Evolutionary conservation across 2,797 vertebrate species (phyloP), one percentile per base, ranked within the genome.

Genomic region (Prionace glauca): DNA sequence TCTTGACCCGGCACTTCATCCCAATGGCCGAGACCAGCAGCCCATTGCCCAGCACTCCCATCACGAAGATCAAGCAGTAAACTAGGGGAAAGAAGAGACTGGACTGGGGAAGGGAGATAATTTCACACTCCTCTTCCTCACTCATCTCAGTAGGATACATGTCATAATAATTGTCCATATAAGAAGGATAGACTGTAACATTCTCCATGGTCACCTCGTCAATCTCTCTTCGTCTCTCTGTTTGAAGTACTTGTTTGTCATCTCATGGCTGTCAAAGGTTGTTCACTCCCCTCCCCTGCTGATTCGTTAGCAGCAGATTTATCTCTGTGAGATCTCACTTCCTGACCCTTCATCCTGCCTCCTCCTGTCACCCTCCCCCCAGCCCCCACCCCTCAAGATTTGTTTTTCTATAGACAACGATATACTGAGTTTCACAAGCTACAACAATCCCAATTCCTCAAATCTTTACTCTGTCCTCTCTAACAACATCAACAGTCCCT

Each of bases 1-100:
- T 97, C 96, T 96, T 96, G 96, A 97, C 74, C 22, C 95, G 95
- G 5, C 14, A 96, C 96, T 97, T 98, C 96, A 97, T 97, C 92
- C 96, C 95, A 96, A 98, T 69, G 0, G 97, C 96, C 0, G 0
- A 72, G 62, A 98, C 97, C 96, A 98, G 96, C 95, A 97, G 11
- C 26, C 96, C 96, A 95, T 98, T 98, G 92, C 98, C 97, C 0
- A 96, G 0, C 3, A 97, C 96, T 95, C 98, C 98, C 72, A 96
- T 96, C 95, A 98, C 96, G 96, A 98, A 97, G 96, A 98, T 95
- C 0, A n/a, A 79, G 20, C 96, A 20, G 1, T 98, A 98, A 26
- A 98, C 96, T 95, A 97, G 0, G 5, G 97, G 96, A 45, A 98
- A 97, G 50, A 97, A 95, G 95, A 97, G 56, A 20, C 96, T 96